These are phyloP conservation scores for Dolichopus griseipennis DNA, from an alignment of 2,888 invertebrate species.

Conservation along the genomic window DNA sequence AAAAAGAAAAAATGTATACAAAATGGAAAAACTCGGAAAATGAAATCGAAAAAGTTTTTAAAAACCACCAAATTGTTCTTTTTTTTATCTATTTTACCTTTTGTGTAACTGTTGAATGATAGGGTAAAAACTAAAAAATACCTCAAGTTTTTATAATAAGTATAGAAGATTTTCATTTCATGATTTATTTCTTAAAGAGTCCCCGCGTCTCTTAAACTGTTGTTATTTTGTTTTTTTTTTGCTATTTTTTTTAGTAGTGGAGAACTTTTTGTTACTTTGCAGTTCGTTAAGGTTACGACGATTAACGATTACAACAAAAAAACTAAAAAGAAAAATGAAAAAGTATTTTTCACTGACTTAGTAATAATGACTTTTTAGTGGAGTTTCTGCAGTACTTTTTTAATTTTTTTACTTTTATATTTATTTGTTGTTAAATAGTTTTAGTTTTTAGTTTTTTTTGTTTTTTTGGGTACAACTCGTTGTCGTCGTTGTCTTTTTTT, in stretches of 20 bases:
- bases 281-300: background rate
- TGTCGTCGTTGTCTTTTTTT: too few relatives aligned
- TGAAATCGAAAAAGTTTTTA: too few relatives aligned
- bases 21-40: background rate
- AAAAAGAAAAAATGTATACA: background rate
- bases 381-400: constrained; percentile 2
- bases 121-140: background rate
- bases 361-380: background rate
- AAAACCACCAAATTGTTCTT: background rate
- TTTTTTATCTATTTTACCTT: background rate
- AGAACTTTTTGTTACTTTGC: background rate
- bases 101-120: background rate
- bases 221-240: too few relatives aligned
- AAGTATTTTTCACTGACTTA: constrained; percentile 6
- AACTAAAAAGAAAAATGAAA: background rate
- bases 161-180: background rate
- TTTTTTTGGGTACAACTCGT: too few relatives aligned
- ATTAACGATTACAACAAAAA: background rate
- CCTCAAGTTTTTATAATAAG: background rate
- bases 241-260: too few relatives aligned
- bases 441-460: background rate
- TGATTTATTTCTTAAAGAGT: constrained; percentile 3
- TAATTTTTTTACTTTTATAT: too few relatives aligned
- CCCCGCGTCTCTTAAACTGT: background rate
- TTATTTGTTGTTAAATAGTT: background rate